phyloP scores from a whole-genome alignment of 1,140 invertebrate genomes.

The Drosophila paulistorum region DNA sequence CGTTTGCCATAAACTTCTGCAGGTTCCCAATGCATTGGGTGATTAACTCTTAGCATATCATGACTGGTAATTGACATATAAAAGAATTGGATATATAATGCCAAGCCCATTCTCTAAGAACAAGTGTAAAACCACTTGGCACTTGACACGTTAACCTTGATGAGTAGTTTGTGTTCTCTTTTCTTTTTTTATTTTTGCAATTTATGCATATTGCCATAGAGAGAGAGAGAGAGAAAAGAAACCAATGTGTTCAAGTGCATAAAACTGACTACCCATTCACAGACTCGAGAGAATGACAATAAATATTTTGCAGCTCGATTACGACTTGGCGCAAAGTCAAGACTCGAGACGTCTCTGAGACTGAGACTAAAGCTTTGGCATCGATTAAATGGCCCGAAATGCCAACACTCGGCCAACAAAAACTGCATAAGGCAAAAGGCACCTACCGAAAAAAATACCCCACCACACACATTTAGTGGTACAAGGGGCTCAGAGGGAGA shows the following conservation, averaged over 20 bases:
- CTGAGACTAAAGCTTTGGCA: slow-evolving; percentile 33
- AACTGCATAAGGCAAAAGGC: slow-evolving; percentile 23
- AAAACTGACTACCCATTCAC: slow-evolving; percentile 47
- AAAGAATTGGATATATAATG: slow-evolving; percentile 33
- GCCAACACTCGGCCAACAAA: slow-evolving; percentile 40
- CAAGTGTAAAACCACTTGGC: slow-evolving; percentile 53
- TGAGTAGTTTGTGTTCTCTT: slow-evolving; percentile 50
- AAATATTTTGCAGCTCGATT: slow-evolving; percentile 59
- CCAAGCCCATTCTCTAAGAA: slow-evolving; percentile 43
- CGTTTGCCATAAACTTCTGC: slow-evolving; percentile 18
- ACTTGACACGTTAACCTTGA: slow-evolving; percentile 68
- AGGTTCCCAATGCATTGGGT: slow-evolving; percentile 18
- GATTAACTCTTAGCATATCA: slow-evolving; percentile 23
- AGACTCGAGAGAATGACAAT: slow-evolving; percentile 49
- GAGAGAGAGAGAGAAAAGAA: slow-evolving; percentile 19
- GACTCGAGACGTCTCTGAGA: slow-evolving; percentile 1
- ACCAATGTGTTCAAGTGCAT: slow-evolving; percentile 58
- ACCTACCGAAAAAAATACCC: neutral
- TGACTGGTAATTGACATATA: slow-evolving; percentile 39
- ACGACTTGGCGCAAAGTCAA: slow-evolving; percentile 28
- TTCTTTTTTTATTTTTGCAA: slow-evolving; percentile 17
- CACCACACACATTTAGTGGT: neutral
- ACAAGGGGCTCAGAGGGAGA: slow-evolving; percentile 7
- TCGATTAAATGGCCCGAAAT: slow-evolving; percentile 62
- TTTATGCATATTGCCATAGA: neutral